phyloP scores from a whole-genome alignment of 2,797 vertebrate species.

The Ispidina picta region DNA sequence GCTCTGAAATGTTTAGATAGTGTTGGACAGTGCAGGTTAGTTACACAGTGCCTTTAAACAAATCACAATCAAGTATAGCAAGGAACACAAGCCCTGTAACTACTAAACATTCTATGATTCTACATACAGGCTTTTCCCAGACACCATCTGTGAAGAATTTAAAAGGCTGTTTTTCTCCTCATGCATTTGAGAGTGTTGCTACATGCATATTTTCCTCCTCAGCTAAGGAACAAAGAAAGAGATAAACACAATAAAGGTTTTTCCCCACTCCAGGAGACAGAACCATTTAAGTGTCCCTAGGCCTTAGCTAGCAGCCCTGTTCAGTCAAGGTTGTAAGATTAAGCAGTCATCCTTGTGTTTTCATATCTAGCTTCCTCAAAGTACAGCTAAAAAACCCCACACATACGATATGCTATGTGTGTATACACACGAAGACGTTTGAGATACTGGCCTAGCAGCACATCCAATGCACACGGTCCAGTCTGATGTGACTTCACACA shows the following conservation, averaged over 20 bases:
- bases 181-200: not conserved
- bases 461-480: not conserved
- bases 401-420: rapidly evolving
- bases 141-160: not conserved
- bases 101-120: no score
- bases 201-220: not conserved
- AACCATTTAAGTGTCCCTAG: not conserved
- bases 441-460: not conserved
- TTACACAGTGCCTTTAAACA: conserved; percentile 37
- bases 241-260: not conserved
- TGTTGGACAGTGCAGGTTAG: not conserved
- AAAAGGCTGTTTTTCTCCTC: not conserved
- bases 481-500: not conserved
- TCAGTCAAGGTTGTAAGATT: not conserved
- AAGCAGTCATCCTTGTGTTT: not conserved
- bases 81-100: not conserved
- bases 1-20: conserved; percentile 5
- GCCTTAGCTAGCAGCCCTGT: not conserved
- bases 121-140: not conserved
- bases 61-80: not conserved
- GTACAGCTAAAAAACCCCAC: not conserved
- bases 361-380: not conserved
- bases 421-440: not conserved
- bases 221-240: not conserved
- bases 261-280: not conserved